Conservation (phyloP, 2,797 vertebrate genomes). For the Ispidina lecontei region DNA sequence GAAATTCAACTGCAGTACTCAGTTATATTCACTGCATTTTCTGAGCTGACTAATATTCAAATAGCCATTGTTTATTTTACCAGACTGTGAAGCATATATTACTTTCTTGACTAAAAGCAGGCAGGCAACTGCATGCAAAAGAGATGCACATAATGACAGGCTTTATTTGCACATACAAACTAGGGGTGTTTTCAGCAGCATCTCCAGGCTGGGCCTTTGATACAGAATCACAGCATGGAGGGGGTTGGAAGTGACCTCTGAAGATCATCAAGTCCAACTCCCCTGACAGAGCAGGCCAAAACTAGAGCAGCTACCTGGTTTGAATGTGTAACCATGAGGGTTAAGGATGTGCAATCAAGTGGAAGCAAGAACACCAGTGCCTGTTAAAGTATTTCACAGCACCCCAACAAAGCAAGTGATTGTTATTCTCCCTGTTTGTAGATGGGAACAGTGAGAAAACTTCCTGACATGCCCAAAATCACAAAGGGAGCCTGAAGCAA, state of each 20-base stretch:
- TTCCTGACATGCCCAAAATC: neutral
- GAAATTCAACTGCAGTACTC: neutral
- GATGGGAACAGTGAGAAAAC: neutral
- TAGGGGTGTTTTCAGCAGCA: neutral
- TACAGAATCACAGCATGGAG: neutral
- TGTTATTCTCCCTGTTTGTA: neutral
- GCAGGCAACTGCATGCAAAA: neutral
- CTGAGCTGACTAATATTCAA: constrained; percentile 3
- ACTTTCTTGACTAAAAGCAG: constrained; percentile 17
- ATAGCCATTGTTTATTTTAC: neutral
- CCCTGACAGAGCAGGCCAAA: too few species aligned
- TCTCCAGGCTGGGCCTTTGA: neutral
- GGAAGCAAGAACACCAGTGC: neutral
- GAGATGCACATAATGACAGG: neutral
- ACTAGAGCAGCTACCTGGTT: neutral
- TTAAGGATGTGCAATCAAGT: neutral
- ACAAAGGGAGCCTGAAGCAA: neutral
- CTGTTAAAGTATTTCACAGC: neutral
- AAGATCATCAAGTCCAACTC: too few species aligned
- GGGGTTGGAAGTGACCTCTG: too few species aligned
- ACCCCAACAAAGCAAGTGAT: neutral
- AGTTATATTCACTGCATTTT: neutral
- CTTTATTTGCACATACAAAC: constrained; percentile 7
- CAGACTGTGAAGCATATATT: neutral
- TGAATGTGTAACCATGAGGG: neutral